Conservation (phyloP, 2,888 invertebrate genomes). For the Entomobrya multifasciata region DNA sequence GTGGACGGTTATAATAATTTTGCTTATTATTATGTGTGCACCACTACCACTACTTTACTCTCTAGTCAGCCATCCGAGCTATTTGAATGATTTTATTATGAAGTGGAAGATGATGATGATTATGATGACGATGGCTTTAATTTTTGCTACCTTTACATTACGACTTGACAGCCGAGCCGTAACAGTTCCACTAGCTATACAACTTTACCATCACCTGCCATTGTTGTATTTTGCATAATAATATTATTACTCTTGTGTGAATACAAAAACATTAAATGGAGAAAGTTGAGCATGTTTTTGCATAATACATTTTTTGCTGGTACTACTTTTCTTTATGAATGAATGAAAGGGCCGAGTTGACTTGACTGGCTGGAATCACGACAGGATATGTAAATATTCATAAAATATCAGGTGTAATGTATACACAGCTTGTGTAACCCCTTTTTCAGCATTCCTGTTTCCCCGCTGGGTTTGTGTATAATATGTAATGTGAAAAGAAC, state of each 20-base stretch:
- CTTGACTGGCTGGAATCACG: constrained; percentile 19
- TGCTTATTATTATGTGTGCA: constrained; percentile 10
- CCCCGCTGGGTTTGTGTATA: constrained; percentile 13
- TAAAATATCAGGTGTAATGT: constrained; percentile 23
- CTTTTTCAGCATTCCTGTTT: no score
- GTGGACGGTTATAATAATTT: constrained; percentile 16
- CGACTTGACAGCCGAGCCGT: not conserved
- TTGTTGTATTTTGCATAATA: constrained; percentile 25
- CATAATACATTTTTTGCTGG: not conserved
- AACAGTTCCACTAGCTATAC: not conserved
- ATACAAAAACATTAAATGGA: no score
- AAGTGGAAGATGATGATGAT: no score
- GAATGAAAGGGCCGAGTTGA: not conserved
- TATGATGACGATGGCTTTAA: not conserved
- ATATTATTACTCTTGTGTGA: not conserved
- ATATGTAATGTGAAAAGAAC: no score
- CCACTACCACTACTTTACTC: not conserved
- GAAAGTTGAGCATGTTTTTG: not conserved
- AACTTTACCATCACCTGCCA: not conserved
- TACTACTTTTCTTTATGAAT: not conserved
- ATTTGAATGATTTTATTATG: no score
- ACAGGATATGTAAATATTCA: constrained; percentile 34
- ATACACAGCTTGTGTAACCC: constrained; percentile 12
- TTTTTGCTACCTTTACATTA: not conserved
- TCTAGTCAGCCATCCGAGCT: not conserved